Evolutionary conservation across 2,888 invertebrate species (phyloP), one percentile per base, ranked within the genome.

Genomic region (Caenorhabditis parvicauda): DNA sequence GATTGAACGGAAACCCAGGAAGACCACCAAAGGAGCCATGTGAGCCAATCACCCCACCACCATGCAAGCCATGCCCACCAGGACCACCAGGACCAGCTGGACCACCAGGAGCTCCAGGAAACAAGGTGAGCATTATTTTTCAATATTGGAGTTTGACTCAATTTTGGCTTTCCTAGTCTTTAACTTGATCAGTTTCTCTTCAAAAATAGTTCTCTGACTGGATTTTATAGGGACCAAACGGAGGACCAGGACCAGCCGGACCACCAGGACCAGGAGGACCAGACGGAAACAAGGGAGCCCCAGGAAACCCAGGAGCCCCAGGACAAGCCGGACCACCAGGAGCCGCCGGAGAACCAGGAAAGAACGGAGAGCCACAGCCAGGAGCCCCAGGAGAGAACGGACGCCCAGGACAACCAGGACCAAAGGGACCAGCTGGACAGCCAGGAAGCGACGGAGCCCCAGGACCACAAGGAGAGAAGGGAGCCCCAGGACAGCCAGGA

Each of bases 1-100:
- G 79, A 54, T 67, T 75, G 42, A 77, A 78, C 49, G 79, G 79
- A 56, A 76, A 76, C 59, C 77, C 78, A 47, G 78, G 78, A 58
- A 69, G 78, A 43, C 77, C 77, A 46, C 76, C 77, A 53, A 64
- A 65, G 63, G 67, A 67, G 67, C 73, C 74, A 44, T 75, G 75
- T 62, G 72, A 72, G 62, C 77, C 79, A 42, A 67, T 77, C 59
- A 80, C 80, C 25, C 78, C 77, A 42, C 78, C 79, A 48, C 80
- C 80, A 41, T 80, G 79, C 71, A 76, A 76, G 61, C 79, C 79
- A 27, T 79, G 79, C 69, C 79, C 79, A 44, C 63, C 60, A 50
- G 66, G 75, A 57, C 58, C 64, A 51, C 56, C 62, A 22, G 67
- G 72, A 54, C 61, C 65, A 48, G 55, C 67, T 48, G 74, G 74